phyloP scores from a whole-genome alignment of 1,140 invertebrate species.

The Colletes gigas region DNA sequence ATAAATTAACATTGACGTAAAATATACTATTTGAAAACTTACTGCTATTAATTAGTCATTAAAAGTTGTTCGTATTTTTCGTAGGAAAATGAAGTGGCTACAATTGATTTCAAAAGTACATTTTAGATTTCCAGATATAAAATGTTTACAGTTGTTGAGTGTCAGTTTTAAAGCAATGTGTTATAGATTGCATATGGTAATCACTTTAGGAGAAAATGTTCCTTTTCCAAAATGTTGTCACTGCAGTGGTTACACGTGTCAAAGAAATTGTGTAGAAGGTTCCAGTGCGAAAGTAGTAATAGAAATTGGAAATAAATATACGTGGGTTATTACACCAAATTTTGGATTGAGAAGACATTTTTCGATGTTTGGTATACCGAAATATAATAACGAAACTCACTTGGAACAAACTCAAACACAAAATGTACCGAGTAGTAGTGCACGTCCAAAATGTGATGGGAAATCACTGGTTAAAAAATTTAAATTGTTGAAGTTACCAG shows the following conservation, averaged over 20 bases:
- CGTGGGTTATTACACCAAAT: slow-evolving; percentile 79
- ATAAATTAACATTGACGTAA: neutral
- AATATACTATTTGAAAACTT: neutral
- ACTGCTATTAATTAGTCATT: neutral
- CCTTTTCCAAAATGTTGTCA: slow-evolving; percentile 78
- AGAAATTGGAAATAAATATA: slow-evolving; percentile 81
- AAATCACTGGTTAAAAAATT: slow-evolving; percentile 76
- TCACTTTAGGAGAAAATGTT: slow-evolving; percentile 74
- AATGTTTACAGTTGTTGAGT: slow-evolving; percentile 76
- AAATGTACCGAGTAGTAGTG: slow-evolving; percentile 71
- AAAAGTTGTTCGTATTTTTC: slow-evolving; percentile 47
- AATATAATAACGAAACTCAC: slow-evolving; percentile 74
- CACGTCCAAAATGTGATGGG: slow-evolving; percentile 70
- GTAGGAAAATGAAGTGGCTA: slow-evolving; percentile 80
- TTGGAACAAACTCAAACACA: slow-evolving; percentile 68
- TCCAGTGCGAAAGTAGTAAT: slow-evolving; percentile 79
- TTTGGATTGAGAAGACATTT: slow-evolving; percentile 77
- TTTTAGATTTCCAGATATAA: slow-evolving; percentile 78
- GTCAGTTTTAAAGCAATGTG: slow-evolving; percentile 80
- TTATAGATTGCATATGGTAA: slow-evolving; percentile 78
- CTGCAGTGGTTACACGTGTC: slow-evolving; percentile 80
- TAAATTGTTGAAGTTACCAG: slow-evolving; percentile 72
- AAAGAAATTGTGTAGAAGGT: slow-evolving; percentile 78
- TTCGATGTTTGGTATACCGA: slow-evolving; percentile 80
- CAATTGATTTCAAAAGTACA: slow-evolving; percentile 77